phyloP scores from a whole-genome alignment of 1,140 invertebrate genomes.

The Ptiloglossa arizonensis region DNA sequence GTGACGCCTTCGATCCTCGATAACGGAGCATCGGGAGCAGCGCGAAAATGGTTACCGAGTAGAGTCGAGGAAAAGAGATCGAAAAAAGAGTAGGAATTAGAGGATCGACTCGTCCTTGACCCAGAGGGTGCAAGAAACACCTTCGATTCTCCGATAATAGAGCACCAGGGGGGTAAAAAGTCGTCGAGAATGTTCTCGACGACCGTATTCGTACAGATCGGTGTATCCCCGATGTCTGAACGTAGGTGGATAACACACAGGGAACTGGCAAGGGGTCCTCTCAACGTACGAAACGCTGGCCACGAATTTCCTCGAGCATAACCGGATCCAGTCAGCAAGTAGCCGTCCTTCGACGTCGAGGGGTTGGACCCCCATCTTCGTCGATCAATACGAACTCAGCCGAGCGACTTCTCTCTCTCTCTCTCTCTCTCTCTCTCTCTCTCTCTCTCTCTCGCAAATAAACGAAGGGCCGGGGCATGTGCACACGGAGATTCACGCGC shows the following conservation, averaged over 20 bases:
- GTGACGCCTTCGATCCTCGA: too few relatives aligned
- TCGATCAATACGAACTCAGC: conserved; percentile 75
- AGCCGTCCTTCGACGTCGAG: conserved; percentile 68
- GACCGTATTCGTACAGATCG: conserved; percentile 13
- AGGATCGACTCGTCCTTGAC: conserved; percentile 48
- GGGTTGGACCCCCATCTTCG: conserved; percentile 72
- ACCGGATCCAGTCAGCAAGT: conserved; percentile 55
- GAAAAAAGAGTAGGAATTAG: background rate
- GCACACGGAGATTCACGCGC: conserved; percentile 21
- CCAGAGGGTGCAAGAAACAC: background rate
- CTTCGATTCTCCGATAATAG: background rate
- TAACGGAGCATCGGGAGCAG: too few relatives aligned
- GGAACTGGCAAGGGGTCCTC: too few relatives aligned
- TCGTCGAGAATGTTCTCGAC: too few relatives aligned
- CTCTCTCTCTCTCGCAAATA: conserved; percentile 70
- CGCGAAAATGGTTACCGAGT: too few relatives aligned
- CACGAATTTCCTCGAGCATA: conserved; percentile 24
- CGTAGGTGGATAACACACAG: background rate
- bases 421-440: too few relatives aligned
- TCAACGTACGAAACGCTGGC: conserved; percentile 38
- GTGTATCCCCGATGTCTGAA: background rate
- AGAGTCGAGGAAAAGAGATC: background rate
- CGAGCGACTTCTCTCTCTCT: conserved; percentile 48
- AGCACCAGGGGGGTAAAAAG: too few relatives aligned
- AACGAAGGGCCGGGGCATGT: conserved; percentile 49